Evolutionary conservation across 2,113 vertebrate genomes (phyloP).

Genomic region (Nesoenas mayeri): DNA sequence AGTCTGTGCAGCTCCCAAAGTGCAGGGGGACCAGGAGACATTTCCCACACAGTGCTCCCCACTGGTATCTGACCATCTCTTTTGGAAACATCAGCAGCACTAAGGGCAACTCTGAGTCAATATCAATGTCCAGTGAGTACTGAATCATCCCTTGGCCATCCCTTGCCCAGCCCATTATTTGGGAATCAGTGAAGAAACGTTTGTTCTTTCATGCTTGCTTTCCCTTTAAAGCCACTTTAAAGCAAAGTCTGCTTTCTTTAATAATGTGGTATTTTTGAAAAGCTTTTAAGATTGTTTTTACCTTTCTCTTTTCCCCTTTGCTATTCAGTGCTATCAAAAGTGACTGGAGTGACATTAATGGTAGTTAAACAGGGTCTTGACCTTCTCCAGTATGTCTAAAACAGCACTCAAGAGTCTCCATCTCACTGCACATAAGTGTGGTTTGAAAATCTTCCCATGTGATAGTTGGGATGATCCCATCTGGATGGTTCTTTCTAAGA

Average conservation of each 20-base stretch:
- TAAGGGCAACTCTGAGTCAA: background rate
- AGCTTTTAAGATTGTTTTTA: slow-evolving; percentile 27
- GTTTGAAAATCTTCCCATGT: background rate
- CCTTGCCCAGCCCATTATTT: background rate
- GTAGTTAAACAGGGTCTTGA: slow-evolving; percentile 10
- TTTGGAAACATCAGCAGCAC: background rate
- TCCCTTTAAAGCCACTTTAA: background rate
- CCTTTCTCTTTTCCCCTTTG: background rate
- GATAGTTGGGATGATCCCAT: background rate
- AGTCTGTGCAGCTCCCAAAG: background rate
- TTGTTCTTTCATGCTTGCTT: background rate
- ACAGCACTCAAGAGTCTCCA: slow-evolving; percentile 7
- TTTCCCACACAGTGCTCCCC: background rate
- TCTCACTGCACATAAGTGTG: background rate
- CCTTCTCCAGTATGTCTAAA: background rate
- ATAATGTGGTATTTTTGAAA: background rate
- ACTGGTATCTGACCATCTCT: background rate
- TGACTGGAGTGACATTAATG: slow-evolving; percentile 9
- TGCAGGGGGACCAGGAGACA: background rate
- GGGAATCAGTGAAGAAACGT: background rate
- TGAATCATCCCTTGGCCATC: background rate
- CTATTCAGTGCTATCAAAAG: background rate
- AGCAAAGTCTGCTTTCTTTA: background rate
- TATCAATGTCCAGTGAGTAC: background rate
- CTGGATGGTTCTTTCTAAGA: background rate